Evolutionary conservation across 2,113 vertebrate species (phyloP).

Genomic region (Zosterops japonicus): DNA sequence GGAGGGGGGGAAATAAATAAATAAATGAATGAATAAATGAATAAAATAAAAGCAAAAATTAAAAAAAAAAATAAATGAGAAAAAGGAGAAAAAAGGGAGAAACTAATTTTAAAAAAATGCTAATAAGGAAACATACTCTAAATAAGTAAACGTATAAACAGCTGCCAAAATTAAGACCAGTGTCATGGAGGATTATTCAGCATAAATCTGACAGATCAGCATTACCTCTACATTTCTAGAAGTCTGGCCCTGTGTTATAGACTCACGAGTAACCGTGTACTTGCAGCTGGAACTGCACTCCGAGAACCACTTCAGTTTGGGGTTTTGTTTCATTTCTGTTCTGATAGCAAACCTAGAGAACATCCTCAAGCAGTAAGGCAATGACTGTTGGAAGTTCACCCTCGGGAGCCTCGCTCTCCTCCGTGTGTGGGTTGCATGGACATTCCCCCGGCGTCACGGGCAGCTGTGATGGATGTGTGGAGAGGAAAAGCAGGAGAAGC

Average conservation of each 20-base stretch:
- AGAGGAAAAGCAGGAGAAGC: not conserved
- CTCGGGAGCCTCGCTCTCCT: slow-evolving; percentile 37
- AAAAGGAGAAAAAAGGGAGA: not conserved
- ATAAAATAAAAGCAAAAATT: not conserved
- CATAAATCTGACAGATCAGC: not conserved
- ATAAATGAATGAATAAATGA: not conserved
- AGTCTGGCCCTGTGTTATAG: slow-evolving; percentile 26
- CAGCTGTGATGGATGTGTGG: slow-evolving; percentile 74
- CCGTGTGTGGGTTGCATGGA: slow-evolving; percentile 85
- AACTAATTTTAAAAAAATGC: not conserved
- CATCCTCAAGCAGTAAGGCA: slow-evolving; percentile 79
- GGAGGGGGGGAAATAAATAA: rapidly evolving
- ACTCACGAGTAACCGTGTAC: slow-evolving; percentile 7
- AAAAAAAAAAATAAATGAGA: not conserved
- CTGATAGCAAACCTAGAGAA: slow-evolving; percentile 73
- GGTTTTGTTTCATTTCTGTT: slow-evolving; percentile 68
- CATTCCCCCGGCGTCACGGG: slow-evolving; percentile 71
- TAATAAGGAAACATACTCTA: slow-evolving; percentile 34
- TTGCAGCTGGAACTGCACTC: slow-evolving; percentile 80
- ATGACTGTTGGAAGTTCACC: slow-evolving; percentile 86
- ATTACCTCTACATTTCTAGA: slow-evolving; percentile 26
- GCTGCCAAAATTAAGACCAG: slow-evolving; percentile 68
- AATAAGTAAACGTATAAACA: slow-evolving; percentile 38
- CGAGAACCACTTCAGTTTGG: slow-evolving; percentile 49
- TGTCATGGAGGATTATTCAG: slow-evolving; percentile 32